Percentiles rank a stretch among this genome's conserved stretches.
These are phyloP conservation scores for Sebastes oblongus DNA, from an alignment of 2,797 vertebrate species.

Conservation along the genomic window DNA sequence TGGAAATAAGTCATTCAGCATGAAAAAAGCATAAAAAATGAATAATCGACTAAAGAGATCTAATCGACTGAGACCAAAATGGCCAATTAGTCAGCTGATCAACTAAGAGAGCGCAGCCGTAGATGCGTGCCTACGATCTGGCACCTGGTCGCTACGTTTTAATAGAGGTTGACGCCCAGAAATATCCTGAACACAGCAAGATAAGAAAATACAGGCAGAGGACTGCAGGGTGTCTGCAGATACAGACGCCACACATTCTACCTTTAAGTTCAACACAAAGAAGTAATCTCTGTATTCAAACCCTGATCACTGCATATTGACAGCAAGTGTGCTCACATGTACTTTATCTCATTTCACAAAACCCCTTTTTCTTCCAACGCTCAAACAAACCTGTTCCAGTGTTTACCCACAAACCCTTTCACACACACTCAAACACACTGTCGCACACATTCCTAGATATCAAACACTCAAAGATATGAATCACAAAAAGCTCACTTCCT, in stretches of 20 bases:
- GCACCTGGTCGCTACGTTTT: too few species aligned
- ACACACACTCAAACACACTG: background rate
- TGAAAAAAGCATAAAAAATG: background rate
- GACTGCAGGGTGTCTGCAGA: too few species aligned
- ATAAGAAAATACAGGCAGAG: too few species aligned
- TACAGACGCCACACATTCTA: too few species aligned
- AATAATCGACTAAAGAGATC: background rate
- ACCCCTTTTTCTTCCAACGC: background rate
- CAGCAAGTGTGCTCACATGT: background rate
- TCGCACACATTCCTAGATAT: constrained; percentile 17
- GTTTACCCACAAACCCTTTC: background rate
- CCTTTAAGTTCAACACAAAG: background rate
- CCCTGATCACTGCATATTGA: background rate
- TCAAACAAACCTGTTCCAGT: constrained; percentile 16
- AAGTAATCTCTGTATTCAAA: background rate
- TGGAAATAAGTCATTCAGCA: background rate
- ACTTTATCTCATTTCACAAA: constrained; percentile 20
- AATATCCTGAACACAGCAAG: too few species aligned
- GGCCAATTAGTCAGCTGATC: too few species aligned
- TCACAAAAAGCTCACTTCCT: constrained; percentile 29
- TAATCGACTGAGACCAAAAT: background rate
- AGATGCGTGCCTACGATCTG: too few species aligned
- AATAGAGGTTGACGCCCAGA: too few species aligned
- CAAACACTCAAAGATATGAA: constrained; percentile 36
- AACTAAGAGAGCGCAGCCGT: too few species aligned